Evolutionary conservation across 1,140 invertebrate genomes (phyloP).

Genomic region (Idris sp.): DNA sequence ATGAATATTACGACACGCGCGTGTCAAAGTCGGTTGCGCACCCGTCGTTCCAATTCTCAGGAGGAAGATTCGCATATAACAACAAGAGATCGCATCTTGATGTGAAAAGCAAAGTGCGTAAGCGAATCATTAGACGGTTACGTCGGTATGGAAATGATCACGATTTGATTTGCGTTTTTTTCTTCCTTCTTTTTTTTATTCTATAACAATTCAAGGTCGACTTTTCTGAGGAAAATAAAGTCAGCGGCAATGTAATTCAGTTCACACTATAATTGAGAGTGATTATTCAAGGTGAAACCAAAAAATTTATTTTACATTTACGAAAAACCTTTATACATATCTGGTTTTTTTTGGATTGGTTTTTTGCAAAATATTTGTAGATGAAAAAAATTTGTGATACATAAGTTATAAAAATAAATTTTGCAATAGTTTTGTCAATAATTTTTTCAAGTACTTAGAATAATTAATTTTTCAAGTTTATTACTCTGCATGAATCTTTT

Average conservation of each 20-base stretch:
- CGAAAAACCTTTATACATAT: too few species aligned
- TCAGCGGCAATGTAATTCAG: too few species aligned
- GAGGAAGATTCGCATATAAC: constrained; percentile 65
- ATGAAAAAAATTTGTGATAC: too few species aligned
- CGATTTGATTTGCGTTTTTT: constrained; percentile 11
- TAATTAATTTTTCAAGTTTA: constrained; percentile 22
- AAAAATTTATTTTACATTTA: too few species aligned
- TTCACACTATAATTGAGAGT: too few species aligned
- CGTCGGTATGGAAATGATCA: constrained; percentile 23
- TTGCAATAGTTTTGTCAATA: too few species aligned
- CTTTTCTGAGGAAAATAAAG: constrained; percentile 2
- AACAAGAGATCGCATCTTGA: constrained; percentile 68
- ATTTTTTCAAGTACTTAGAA: constrained; percentile 26
- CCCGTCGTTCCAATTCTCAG: constrained; percentile 71
- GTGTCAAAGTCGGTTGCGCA: constrained; percentile 56
- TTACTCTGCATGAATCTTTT: constrained; percentile 21
- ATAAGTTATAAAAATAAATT: too few species aligned
- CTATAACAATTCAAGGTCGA: constrained; percentile 16
- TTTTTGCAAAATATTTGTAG: too few species aligned
- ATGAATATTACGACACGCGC: constrained; percentile 35
- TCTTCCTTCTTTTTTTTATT: too few species aligned
- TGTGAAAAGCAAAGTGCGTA: constrained; percentile 48
- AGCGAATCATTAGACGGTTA: constrained; percentile 36
- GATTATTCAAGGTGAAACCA: too few species aligned
- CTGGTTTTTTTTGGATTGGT: too few species aligned